Evolutionary conservation across 2,888 invertebrate genomes (phyloP), one percentile per base, ranked within the genome.

Genomic region (Catocala nupta): DNA sequence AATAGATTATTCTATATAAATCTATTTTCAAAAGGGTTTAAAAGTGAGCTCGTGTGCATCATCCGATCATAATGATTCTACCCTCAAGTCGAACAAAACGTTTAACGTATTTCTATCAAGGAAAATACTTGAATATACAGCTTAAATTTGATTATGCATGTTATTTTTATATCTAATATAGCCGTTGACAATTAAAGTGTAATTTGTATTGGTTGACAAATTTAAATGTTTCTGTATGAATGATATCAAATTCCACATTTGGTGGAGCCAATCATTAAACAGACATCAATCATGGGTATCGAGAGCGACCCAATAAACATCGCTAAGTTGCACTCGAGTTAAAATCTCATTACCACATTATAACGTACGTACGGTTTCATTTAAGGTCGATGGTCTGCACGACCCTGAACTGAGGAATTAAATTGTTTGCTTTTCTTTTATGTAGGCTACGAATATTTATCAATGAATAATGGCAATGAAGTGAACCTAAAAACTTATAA

Each of bases 311-410:
- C 65, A 74, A 71, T 78, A 70, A 72, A 75, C 56, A 57, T 59
- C 51, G 64, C 68, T 70, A 74, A 76, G 67, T 77, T 78, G 68
- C 68, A 74, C 69, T 74, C 75, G 49, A 75, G 75, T 77, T 77
- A 77, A 77, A 75, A 75, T 77, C 77, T 77, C 77, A 77, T 77
- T 77, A 77, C 57, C 57, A 66, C 50, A 54, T 58, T 62, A 59
- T 69, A 68, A 73, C 63, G 69, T 71, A 75, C 67, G 65, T 76
- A 75, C 65, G 71, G 73, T 73, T 77, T 75, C 77, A 70, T 77
- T 77, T 64, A 64, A 77, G 75, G 77, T 74, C 71, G 52, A n/a
- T 47, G 61, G 55, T 68, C 59, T 59, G 54, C 16, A 6, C 74
- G 70, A 74, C 77, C 76, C 68, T 76, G 77, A 72, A 70, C 74